These are phyloP conservation scores for Ceratosolen solmsi DNA, from an alignment of 1,140 invertebrate species.

Conservation along the genomic window DNA sequence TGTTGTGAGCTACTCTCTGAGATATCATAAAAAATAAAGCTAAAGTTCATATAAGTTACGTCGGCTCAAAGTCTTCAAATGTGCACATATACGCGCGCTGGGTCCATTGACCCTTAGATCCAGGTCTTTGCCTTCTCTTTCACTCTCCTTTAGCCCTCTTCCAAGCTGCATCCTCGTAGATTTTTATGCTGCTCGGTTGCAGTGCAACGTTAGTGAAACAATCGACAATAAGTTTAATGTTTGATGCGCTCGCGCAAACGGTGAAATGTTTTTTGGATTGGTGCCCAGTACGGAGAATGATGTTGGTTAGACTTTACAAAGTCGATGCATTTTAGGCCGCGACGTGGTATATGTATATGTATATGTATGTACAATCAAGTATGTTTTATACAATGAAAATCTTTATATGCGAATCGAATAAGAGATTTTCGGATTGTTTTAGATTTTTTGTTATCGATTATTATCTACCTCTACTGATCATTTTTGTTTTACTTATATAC, in stretches of 20 bases:
- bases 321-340: constrained; percentile 24
- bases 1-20: neutral
- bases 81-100: constrained; percentile 4
- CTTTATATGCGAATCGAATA: constrained; percentile 16
- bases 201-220: constrained; percentile 12
- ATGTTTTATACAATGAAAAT: too few relatives aligned
- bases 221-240: neutral
- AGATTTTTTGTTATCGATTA: too few relatives aligned
- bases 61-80: neutral
- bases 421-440: constrained; percentile 29
- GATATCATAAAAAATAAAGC: constrained; percentile 18
- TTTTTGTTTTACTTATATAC: neutral
- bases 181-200: constrained; percentile 25
- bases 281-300: constrained; percentile 5
- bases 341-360: too few relatives aligned
- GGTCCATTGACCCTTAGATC: constrained; percentile 37
- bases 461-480: neutral
- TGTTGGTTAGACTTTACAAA: neutral
- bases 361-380: neutral
- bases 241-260: neutral
- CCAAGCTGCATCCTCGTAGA: neutral
- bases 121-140: constrained; percentile 8
- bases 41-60: neutral
- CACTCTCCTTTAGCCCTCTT: neutral
- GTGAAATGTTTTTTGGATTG: constrained; percentile 25